phyloP scores from a whole-genome alignment of 2,113 vertebrate species.

The Apistogramma diplotaenia region DNA sequence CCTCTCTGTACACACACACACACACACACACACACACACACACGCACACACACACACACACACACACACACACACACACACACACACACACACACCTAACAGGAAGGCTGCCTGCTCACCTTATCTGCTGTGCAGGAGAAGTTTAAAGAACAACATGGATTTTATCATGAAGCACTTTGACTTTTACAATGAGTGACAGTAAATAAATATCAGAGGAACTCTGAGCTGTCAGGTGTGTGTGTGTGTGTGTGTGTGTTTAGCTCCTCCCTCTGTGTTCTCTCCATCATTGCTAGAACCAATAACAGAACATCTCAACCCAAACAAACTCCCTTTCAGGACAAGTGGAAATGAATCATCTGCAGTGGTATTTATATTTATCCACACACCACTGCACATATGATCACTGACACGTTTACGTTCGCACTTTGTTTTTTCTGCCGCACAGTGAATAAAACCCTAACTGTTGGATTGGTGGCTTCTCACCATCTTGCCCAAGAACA shows the following conservation, averaged over 20 bases:
- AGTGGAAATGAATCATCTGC: too few species aligned
- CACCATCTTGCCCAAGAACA: too few species aligned
- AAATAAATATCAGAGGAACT: background rate
- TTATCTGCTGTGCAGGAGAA: background rate
- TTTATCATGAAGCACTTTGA: background rate
- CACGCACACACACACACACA: too few species aligned
- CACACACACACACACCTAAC: conserved; percentile 24
- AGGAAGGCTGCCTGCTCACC: conserved; percentile 16
- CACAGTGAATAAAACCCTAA: too few species aligned
- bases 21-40: too few species aligned
- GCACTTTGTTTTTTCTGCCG: too few species aligned
- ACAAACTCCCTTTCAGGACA: background rate
- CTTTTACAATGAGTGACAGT: background rate
- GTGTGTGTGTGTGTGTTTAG: background rate
- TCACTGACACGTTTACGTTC: too few species aligned
- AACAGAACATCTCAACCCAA: background rate
- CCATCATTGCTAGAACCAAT: background rate
- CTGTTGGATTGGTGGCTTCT: too few species aligned
- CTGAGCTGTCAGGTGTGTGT: background rate
- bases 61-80: background rate
- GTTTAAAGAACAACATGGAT: background rate
- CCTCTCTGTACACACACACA: too few species aligned
- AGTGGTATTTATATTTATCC: too few species aligned
- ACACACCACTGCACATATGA: too few species aligned
- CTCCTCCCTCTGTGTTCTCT: conserved; percentile 47